Base-by-base conservation (phyloP, 2,113 vertebrate genomes). In the Ranitomeya imitator region DNA sequence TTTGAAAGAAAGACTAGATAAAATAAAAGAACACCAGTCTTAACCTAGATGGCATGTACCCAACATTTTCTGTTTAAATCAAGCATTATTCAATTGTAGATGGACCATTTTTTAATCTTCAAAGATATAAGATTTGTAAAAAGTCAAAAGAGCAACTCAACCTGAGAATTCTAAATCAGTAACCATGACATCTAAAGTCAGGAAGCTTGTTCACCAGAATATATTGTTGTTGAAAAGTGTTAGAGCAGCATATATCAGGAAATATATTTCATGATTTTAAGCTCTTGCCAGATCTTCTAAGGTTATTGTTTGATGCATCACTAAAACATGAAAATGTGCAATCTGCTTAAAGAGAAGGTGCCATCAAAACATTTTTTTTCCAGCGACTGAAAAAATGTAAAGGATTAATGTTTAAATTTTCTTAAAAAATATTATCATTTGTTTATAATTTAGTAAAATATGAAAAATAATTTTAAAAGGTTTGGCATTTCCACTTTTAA, bases 121-220 rank as follows among this genome's bases (percentile, higher is more conserved):
- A 67, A 83, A 67, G 37, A 16, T 14, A 80, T 60, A 80, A 60
- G 78, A 80, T 80, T 59, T 59, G 55, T 59, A 52, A 12, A 83
- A 83, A 54, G 61, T 69, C 79, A 83, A 83, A 51, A 18, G 21
- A 83, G 45, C 81, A 54, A 10, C n/a, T 83, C 81, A 83, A 65
- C 26, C 81, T 54, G 61, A 82, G 81, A 83, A 54, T 69, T 83
- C 61, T 83, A 83, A 19, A 83, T 83, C 81, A 83, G 81, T 54
- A 83, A 26, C 81, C 81, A 83, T 83, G 81, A 67, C 81, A 69
- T 83, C 45, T 82, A 51, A 63, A 45, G 80, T 65, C 80, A 82
- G 60, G 37, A 51, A 63, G 59, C 59, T 83, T 69, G 37, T 67
- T 67, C 63, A 69, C 63, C 51, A n/a, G 81, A 67, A 83, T 83